These are phyloP conservation scores for Lordiphosa mommai DNA, from an alignment of 1,140 invertebrate species.

Conservation along the genomic window DNA sequence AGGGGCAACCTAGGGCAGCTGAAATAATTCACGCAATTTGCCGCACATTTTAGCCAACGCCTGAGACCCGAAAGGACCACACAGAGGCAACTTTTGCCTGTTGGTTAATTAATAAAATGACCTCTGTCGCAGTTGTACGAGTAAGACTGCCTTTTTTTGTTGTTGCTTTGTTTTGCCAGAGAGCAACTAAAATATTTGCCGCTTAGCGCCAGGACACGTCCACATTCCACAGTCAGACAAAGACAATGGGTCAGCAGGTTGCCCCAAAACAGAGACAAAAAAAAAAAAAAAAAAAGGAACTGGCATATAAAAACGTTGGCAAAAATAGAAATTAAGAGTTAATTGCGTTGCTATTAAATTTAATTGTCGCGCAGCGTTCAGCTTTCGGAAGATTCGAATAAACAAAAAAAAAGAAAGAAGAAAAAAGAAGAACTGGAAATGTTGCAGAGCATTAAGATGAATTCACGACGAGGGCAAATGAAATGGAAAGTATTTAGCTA, in stretches of 20 bases:
- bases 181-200: conserved; percentile 32
- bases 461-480: conserved; percentile 31
- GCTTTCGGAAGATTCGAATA: conserved; percentile 10
- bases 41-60: conserved; percentile 57
- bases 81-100: conserved; percentile 33
- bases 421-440: conserved; percentile 2
- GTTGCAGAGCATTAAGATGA: conserved; percentile 27
- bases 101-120: conserved; percentile 74
- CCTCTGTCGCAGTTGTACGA: conserved; percentile 45
- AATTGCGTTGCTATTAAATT: conserved; percentile 75
- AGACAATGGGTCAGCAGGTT: conserved; percentile 51
- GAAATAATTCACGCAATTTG: conserved; percentile 73
- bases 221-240: conserved; percentile 6
- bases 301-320: conserved; percentile 33
- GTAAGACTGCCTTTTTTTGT: conserved; percentile 18
- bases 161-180: conserved; percentile 16
- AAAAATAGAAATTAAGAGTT: conserved; percentile 75
- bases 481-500: conserved; percentile 33
- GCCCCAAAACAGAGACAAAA: conserved; percentile 1
- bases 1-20: conserved; percentile 22
- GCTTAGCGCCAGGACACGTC: conserved; percentile 20
- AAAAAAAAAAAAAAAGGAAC: not conserved
- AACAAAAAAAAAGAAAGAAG: not conserved
- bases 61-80: conserved; percentile 6
- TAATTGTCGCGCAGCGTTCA: conserved; percentile 63